phyloP scores from a whole-genome alignment of 2,113 vertebrate species.

The Ptilorrhoa leucosticta region DNA sequence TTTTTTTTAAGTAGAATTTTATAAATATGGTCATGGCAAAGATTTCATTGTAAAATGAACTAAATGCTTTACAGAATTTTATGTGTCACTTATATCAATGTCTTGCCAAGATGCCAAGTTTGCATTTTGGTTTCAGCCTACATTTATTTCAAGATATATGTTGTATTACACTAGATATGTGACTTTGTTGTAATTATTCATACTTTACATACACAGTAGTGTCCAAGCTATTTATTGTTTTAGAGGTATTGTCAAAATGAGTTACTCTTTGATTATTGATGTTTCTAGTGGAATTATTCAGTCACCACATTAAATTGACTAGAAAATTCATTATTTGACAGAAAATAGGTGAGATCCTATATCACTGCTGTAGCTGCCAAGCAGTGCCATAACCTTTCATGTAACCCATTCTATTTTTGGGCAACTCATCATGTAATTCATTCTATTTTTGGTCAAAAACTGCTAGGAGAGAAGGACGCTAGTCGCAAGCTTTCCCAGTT shows the following conservation, averaged over 20 bases:
- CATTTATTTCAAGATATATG: not conserved
- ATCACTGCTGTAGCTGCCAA: not conserved
- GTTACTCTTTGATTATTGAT: not conserved
- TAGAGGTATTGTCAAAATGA: not conserved
- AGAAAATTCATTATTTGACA: not conserved
- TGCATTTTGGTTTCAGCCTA: not conserved
- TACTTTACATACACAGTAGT: not conserved
- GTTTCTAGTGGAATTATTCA: not conserved
- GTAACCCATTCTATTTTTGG: not conserved
- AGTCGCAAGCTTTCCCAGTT: not conserved
- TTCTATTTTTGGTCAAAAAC: not conserved
- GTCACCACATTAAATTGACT: not conserved
- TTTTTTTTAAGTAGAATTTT: not conserved
- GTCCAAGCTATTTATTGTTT: not conserved
- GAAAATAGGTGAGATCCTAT: not conserved
- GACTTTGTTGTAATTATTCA: not conserved
- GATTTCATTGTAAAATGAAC: not conserved
- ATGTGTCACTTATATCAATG: not conserved
- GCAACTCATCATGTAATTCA: not conserved
- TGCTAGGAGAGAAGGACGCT: not conserved
- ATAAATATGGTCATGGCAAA: not conserved
- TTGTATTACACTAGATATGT: not conserved
- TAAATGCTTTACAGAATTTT: not conserved
- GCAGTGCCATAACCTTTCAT: not conserved
- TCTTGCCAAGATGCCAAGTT: not conserved